phyloP scores from a whole-genome alignment of 2,113 vertebrate genomes.

The Morone chrysops region DNA sequence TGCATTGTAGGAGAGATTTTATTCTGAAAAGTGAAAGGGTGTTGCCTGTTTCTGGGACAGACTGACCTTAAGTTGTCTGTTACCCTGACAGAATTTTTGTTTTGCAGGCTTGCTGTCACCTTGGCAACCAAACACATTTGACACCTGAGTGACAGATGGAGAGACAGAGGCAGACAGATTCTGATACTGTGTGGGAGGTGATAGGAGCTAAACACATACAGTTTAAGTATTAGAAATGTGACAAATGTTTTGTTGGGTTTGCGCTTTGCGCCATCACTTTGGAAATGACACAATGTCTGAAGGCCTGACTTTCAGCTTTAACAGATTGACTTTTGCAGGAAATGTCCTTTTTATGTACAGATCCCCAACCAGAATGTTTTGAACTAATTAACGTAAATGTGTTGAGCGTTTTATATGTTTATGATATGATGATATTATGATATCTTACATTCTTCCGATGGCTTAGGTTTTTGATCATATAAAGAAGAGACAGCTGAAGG shows the following conservation, averaged over 20 bases:
- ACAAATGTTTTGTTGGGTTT: background rate
- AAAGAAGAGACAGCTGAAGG: background rate
- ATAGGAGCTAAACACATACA: constrained; percentile 2
- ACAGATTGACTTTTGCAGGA: background rate
- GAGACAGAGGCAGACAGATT: constrained; percentile 28
- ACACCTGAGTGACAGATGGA: constrained; percentile 58
- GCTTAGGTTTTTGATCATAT: background rate
- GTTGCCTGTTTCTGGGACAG: background rate
- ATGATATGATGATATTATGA: too few species aligned
- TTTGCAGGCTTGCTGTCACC: too few species aligned
- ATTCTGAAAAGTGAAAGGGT: constrained; percentile 1
- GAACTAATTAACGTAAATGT: too few species aligned
- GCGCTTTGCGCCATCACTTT: background rate
- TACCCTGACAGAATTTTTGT: constrained; percentile 39
- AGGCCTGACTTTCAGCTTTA: background rate
- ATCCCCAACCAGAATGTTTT: background rate
- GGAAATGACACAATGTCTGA: background rate
- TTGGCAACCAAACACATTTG: constrained; percentile 49
- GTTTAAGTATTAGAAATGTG: background rate
- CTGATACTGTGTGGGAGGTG: background rate
- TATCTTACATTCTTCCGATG: too few species aligned
- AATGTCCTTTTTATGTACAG: background rate
- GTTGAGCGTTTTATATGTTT: background rate
- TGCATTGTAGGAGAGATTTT: background rate
- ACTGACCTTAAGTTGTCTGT: constrained; percentile 53